Conservation (phyloP, 2,888 invertebrate genomes). For the Slavum lentiscoides region DNA sequence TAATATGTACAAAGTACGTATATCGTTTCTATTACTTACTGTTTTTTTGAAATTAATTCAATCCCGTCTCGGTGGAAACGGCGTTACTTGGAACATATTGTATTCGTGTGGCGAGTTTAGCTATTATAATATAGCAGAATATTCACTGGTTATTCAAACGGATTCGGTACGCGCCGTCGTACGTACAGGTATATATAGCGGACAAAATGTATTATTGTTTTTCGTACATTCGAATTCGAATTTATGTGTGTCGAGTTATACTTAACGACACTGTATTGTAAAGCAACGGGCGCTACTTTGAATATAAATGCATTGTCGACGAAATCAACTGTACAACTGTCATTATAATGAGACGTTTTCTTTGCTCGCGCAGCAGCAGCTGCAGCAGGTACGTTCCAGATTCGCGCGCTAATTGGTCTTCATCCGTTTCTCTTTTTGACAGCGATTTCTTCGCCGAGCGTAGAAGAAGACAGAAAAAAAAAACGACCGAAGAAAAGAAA, state of each 20-base stretch:
- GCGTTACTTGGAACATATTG: no score
- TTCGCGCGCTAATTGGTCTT: conserved; percentile 28
- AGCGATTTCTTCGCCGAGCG: background rate
- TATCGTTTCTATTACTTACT: no score
- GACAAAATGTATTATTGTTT: no score
- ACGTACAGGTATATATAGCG: no score
- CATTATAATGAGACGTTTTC: conserved; percentile 31
- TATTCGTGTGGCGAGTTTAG: no score
- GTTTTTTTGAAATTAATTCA: no score
- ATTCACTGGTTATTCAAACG: no score
- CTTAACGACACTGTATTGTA: background rate
- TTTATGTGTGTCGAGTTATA: background rate
- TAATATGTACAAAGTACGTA: no score
- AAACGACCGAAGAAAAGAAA: background rate
- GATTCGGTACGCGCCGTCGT: no score
- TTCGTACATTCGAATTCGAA: background rate
- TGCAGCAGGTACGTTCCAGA: background rate
- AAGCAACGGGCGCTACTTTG: background rate
- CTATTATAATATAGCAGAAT: no score
- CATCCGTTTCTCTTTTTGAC: conserved; percentile 33
- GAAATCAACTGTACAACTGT: conserved; percentile 22
- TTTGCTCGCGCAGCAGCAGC: background rate
- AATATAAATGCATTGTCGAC: background rate
- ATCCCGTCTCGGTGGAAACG: no score
- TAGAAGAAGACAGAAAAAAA: background rate